These are phyloP conservation scores for Cacatua alba DNA, from an alignment of 2,113 vertebrate genomes.

Conservation along the genomic window DNA sequence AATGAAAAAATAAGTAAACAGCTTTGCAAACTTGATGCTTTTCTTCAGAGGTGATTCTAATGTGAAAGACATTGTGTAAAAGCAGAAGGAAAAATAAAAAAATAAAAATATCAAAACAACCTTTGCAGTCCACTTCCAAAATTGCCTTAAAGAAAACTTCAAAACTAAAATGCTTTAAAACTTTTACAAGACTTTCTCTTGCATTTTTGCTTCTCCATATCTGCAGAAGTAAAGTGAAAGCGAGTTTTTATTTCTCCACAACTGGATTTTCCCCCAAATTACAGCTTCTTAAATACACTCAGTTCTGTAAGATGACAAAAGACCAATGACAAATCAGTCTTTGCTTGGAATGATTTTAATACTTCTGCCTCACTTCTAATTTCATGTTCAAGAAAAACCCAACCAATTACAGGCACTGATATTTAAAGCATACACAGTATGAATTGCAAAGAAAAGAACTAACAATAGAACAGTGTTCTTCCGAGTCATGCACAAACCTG, in stretches of 20 bases:
- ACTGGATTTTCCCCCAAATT: not conserved
- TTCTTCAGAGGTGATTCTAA: not conserved
- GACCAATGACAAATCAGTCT: not conserved
- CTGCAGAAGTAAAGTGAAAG: not conserved
- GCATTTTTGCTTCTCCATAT: not conserved
- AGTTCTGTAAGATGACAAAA: not conserved
- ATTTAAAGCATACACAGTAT: not conserved
- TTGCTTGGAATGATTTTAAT: not conserved
- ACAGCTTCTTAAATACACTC: not conserved
- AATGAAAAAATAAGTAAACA: not conserved
- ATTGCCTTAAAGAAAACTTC: not conserved
- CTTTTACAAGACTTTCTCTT: not conserved
- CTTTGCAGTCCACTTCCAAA: not conserved
- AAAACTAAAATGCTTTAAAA: not conserved
- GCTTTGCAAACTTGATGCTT: not conserved
- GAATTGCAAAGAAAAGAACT: not conserved
- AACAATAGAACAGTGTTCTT: not conserved
- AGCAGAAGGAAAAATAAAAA: not conserved
- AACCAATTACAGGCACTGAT: not conserved
- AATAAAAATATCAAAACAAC: not conserved
- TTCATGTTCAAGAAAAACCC: not conserved
- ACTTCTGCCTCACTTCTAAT: not conserved
- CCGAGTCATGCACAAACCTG: accelerated
- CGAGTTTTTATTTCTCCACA: not conserved
- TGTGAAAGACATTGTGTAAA: not conserved